Percentiles rank a stretch among this genome's conserved stretches.
These are phyloP conservation scores for Liodrosophila aerea DNA, from an alignment of 2,888 invertebrate species.

Conservation along the genomic window DNA sequence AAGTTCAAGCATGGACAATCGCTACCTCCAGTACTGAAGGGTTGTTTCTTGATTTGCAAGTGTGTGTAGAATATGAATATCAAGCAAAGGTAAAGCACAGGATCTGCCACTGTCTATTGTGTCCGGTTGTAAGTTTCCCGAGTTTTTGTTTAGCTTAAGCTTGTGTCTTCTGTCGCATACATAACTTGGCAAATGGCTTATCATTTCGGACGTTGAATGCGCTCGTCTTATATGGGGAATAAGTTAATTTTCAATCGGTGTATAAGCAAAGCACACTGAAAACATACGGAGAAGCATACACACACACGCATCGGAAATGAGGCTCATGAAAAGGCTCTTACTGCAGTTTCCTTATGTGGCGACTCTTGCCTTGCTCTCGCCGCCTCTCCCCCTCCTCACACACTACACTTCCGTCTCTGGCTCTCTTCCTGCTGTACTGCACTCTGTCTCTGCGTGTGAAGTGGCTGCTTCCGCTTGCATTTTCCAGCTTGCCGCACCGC, in stretches of 20 bases:
- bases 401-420: not conserved
- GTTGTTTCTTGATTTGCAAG: too few relatives aligned
- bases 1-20: too few relatives aligned
- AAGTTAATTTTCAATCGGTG: slow-evolving; percentile 58
- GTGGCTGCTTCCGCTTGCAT: slow-evolving; percentile 62
- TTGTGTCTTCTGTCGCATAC: too few relatives aligned
- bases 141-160: too few relatives aligned
- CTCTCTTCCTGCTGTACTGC: not conserved
- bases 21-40: too few relatives aligned
- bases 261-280: slow-evolving; percentile 10
- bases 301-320: slow-evolving; percentile 47
- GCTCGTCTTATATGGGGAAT: slow-evolving; percentile 25
- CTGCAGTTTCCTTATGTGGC: slow-evolving; percentile 42
- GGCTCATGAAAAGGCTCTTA: slow-evolving; percentile 43
- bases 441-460: slow-evolving; percentile 25
- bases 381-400: not conserved
- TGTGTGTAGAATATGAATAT: too few relatives aligned
- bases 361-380: not conserved
- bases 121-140: too few relatives aligned
- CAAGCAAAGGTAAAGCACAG: too few relatives aligned
- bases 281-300: not conserved
- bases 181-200: slow-evolving; percentile 41
- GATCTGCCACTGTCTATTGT: too few relatives aligned
- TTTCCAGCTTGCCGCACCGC: slow-evolving; percentile 16
- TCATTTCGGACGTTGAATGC: slow-evolving; percentile 42